These are phyloP conservation scores for Brotogeris chrysoptera DNA, from an alignment of 2,797 vertebrate genomes.

Conservation along the genomic window DNA sequence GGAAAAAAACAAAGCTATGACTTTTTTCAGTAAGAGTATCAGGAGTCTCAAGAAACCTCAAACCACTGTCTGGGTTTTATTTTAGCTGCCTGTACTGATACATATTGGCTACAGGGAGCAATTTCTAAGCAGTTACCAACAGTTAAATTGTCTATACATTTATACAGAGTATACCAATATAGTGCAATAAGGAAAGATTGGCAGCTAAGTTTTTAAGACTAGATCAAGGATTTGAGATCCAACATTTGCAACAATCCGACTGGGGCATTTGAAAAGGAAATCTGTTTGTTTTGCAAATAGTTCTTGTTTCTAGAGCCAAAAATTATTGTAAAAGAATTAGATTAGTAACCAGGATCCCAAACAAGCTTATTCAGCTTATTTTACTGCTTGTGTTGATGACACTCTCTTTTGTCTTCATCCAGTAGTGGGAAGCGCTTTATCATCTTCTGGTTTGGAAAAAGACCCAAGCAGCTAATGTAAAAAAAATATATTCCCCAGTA, in stretches of 20 bases:
- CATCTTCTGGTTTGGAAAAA: conserved; percentile 60
- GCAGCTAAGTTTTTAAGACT: background rate
- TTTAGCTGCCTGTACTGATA: background rate
- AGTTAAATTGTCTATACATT: background rate
- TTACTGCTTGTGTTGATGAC: conserved; percentile 31
- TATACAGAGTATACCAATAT: background rate
- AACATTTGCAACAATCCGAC: background rate
- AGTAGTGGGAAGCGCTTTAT: conserved; percentile 36
- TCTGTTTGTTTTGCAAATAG: background rate
- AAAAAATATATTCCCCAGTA: conserved; percentile 42
- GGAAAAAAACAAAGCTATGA: background rate
- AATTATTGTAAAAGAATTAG: conserved; percentile 7
- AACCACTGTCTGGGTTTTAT: background rate
- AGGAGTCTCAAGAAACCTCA: background rate
- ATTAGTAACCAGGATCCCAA: conserved; percentile 15
- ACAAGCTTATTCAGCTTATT: conserved; percentile 50
- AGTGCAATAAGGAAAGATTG: background rate
- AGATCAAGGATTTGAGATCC: background rate
- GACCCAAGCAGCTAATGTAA: conserved; percentile 27
- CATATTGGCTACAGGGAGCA: background rate
- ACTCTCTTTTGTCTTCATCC: conserved; percentile 45
- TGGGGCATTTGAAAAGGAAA: background rate
- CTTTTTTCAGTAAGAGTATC: background rate
- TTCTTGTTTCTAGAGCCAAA: conserved; percentile 26
- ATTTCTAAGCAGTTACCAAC: background rate